Evolutionary conservation across 2,113 vertebrate genomes (phyloP).

Genomic region (Megatriorchis doriae): DNA sequence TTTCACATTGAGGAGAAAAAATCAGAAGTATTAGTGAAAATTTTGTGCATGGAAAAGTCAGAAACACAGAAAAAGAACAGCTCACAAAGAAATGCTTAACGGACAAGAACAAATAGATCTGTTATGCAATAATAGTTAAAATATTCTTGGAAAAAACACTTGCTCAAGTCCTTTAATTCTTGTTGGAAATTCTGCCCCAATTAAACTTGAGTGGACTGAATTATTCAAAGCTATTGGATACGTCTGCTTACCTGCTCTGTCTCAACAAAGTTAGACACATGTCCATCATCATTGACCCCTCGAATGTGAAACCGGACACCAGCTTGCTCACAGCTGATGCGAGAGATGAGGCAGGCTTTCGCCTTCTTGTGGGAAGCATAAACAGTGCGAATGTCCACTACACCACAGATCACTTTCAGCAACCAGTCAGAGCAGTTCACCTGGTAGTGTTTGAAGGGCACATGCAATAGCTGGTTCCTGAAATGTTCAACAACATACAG

Average conservation of each 20-base stretch:
- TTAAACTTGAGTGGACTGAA: background rate
- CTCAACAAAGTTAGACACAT: constrained; percentile 80
- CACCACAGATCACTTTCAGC: constrained; percentile 77
- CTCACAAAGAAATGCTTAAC: background rate
- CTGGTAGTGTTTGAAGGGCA: constrained; percentile 75
- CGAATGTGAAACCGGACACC: constrained; percentile 71
- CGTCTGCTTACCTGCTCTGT: constrained; percentile 76
- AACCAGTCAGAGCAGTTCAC: constrained; percentile 80
- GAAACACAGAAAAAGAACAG: background rate
- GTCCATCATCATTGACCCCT: constrained; percentile 77
- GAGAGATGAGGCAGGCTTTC: constrained; percentile 80
- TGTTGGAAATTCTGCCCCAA: background rate
- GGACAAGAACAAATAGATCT: background rate
- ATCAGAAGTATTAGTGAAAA: background rate
- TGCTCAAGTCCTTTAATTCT: background rate
- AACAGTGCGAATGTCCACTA: constrained; percentile 75
- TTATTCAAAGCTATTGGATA: constrained; percentile 12
- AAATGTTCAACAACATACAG: background rate
- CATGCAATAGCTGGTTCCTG: constrained; percentile 77
- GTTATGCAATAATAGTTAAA: background rate
- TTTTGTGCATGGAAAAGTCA: background rate
- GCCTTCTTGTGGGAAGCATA: constrained; percentile 81
- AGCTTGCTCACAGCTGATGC: constrained; percentile 75
- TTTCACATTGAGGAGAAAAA: background rate
- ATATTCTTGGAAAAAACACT: background rate